phyloP scores from a whole-genome alignment of 2,113 vertebrate species.

The Rhizomys pruinosus region DNA sequence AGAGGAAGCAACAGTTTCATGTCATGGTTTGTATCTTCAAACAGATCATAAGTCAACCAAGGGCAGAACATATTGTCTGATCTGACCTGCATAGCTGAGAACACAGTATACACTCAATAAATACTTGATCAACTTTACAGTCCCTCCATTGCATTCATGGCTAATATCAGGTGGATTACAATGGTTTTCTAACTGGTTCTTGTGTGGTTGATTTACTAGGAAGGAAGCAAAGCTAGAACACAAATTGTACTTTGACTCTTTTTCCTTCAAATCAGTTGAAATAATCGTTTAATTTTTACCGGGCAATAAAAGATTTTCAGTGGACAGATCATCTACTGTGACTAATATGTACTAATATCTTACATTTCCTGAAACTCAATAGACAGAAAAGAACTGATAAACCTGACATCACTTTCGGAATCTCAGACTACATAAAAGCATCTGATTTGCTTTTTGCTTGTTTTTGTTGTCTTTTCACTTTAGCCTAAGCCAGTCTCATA shows the following conservation, averaged over 20 bases:
- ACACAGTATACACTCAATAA: conserved; percentile 46
- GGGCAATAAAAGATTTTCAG: conserved; percentile 23
- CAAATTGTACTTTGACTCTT: conserved; percentile 8
- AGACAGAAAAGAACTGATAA: conserved; percentile 12
- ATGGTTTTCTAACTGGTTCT: conserved; percentile 56
- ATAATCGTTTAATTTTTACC: conserved; percentile 18
- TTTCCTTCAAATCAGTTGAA: conserved; percentile 49
- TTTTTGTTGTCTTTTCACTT: not conserved
- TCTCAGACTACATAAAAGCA: conserved; percentile 26
- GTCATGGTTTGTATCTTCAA: conserved; percentile 30
- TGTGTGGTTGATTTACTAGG: conserved; percentile 10
- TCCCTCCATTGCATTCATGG: not conserved
- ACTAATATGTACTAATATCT: not conserved
- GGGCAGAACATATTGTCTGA: conserved; percentile 23
- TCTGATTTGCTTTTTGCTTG: not conserved
- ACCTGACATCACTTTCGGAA: not conserved
- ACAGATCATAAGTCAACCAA: conserved; percentile 12
- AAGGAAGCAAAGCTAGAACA: conserved; percentile 28
- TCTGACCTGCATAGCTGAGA: not conserved
- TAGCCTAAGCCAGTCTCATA: not conserved
- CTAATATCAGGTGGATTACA: conserved; percentile 27
- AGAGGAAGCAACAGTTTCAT: not conserved
- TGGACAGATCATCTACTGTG: not conserved
- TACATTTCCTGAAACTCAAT: conserved; percentile 17
- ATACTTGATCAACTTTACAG: conserved; percentile 25